Conservation (phyloP, 2,888 invertebrate species). For the Creontiades dilutus region DNA sequence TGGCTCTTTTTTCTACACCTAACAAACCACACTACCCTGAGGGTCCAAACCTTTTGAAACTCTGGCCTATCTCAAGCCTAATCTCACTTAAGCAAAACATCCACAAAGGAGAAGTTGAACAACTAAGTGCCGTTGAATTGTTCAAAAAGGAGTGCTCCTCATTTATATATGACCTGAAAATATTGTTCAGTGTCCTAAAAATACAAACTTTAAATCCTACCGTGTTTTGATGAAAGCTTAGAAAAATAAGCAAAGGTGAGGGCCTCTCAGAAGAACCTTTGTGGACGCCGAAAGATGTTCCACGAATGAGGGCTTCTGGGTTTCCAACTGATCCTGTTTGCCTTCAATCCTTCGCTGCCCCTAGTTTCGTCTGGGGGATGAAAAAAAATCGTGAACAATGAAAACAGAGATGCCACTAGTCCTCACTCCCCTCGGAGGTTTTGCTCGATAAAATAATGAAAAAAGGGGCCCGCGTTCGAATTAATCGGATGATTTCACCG, state of each 20-base stretch:
- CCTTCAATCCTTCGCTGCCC: neutral
- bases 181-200: neutral
- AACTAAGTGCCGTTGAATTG: too few species aligned
- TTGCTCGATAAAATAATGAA: slow-evolving; percentile 2
- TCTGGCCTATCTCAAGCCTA: too few species aligned
- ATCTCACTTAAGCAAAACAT: too few species aligned
- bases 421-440: neutral
- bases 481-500: slow-evolving; percentile 62
- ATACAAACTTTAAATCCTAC: neutral
- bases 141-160: too few species aligned
- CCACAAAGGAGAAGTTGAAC: too few species aligned
- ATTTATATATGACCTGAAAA: neutral
- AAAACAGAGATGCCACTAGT: neutral
- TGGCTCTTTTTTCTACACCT: too few species aligned
- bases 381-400: slow-evolving; percentile 7
- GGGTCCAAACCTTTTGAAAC: too few species aligned
- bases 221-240: neutral
- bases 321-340: slow-evolving; percentile 19
- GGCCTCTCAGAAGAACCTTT: neutral
- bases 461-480: slow-evolving; percentile 25
- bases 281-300: neutral
- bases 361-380: neutral
- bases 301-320: neutral
- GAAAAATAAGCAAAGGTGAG: neutral
- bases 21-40: too few species aligned